A percentile compares a stretch with the other conserved stretches of the same genome.
These are phyloP conservation scores for Carposina sasakii DNA, from an alignment of 1,140 invertebrate genomes.

Conservation along the genomic window DNA sequence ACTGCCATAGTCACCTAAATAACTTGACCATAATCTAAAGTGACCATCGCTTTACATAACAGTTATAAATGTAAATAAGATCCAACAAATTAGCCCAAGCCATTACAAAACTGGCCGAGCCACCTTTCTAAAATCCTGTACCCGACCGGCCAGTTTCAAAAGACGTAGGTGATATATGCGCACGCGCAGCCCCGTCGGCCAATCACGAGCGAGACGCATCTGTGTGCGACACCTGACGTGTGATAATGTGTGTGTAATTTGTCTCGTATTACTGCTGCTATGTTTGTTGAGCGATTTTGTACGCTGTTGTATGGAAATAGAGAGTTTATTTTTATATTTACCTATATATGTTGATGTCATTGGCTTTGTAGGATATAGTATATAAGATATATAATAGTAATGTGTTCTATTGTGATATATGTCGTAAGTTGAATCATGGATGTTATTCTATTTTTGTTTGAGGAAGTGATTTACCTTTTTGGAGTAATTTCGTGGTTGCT, in stretches of 20 bases:
- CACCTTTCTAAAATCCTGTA: constrained; percentile 67
- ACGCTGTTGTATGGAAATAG: constrained; percentile 14
- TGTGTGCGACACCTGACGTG: constrained; percentile 30
- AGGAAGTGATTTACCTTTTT: too few relatives aligned
- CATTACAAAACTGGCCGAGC: constrained; percentile 25
- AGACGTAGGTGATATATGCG: constrained; percentile 55
- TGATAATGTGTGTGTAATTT: constrained; percentile 29
- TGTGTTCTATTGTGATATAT: too few relatives aligned
- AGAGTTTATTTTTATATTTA: constrained; percentile 2
- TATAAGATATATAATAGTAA: too few relatives aligned
- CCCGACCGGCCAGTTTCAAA: constrained; percentile 46
- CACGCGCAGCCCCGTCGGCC: constrained; percentile 22
- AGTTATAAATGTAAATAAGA: constrained; percentile 5
- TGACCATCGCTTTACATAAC: constrained; percentile 25
- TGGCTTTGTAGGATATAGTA: too few relatives aligned
- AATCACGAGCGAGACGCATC: constrained; percentile 22
- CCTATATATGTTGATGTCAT: constrained; percentile 13
- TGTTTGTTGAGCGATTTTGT: constrained; percentile 20
- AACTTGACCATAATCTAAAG: too few relatives aligned
- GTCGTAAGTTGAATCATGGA: too few relatives aligned
- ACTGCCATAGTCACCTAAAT: too few relatives aligned
- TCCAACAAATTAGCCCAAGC: constrained; percentile 26
- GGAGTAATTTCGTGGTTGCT: too few relatives aligned
- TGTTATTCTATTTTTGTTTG: too few relatives aligned
- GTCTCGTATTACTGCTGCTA: constrained; percentile 32